Evolutionary conservation across 2,797 vertebrate species (phyloP).

Genomic region (Oreochromis mossambicus): DNA sequence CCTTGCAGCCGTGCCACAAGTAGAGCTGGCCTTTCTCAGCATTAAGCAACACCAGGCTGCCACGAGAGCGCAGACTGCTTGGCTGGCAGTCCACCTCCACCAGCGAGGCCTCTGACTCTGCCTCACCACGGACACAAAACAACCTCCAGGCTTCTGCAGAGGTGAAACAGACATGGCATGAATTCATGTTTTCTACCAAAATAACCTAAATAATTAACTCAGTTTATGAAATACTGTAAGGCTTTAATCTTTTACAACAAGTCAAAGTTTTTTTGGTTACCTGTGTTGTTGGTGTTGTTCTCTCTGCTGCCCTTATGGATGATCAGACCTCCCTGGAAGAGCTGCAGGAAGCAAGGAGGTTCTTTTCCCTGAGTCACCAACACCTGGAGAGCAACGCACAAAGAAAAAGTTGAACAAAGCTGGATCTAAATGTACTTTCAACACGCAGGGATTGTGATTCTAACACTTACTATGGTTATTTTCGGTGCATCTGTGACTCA

Average conservation of each 20-base stretch:
- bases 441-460: neutral
- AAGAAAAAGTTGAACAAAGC: neutral
- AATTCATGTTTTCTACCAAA: neutral
- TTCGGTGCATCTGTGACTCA: slow-evolving; percentile 4
- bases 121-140: slow-evolving; percentile 77
- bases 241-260: neutral
- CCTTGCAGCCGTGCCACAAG: slow-evolving; percentile 80
- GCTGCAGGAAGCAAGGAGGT: slow-evolving; percentile 81
- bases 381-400: slow-evolving; percentile 53
- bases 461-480: neutral
- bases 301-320: slow-evolving; percentile 78
- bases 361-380: slow-evolving; percentile 81
- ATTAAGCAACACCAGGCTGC: slow-evolving; percentile 71
- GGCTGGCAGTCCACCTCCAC: slow-evolving; percentile 73
- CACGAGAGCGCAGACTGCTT: slow-evolving; percentile 76
- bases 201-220: neutral
- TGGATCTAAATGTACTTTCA: neutral
- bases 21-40: slow-evolving; percentile 61
- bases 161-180: neutral
- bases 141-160: slow-evolving; percentile 70
- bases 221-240: neutral
- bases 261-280: slow-evolving; percentile 32
- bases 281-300: slow-evolving; percentile 44
- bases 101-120: slow-evolving; percentile 68
- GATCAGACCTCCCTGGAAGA: slow-evolving; percentile 79